These are phyloP conservation scores for Dinoponera quadriceps DNA, from an alignment of 1,140 invertebrate species.

Conservation along the genomic window DNA sequence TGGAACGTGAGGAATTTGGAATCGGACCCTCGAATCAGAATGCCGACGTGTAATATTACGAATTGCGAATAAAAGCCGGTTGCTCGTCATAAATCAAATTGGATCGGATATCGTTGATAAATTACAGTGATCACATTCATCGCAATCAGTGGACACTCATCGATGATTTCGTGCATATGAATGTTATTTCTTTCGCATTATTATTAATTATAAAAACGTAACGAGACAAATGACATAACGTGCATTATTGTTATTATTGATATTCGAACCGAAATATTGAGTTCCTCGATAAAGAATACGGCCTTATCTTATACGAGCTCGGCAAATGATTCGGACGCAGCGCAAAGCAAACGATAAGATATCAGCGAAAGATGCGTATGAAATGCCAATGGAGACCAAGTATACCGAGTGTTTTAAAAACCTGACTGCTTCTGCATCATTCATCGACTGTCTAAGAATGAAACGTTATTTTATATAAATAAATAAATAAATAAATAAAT, in stretches of 20 bases:
- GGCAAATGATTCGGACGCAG: conserved; percentile 37
- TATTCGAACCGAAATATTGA: conserved; percentile 57
- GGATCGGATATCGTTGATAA: no score
- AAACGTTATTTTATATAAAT: not conserved
- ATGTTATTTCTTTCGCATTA: not conserved
- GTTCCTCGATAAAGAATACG: conserved; percentile 15
- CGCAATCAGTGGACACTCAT: no score
- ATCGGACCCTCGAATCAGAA: no score
- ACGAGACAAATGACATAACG: conserved; percentile 25
- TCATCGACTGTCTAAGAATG: not conserved
- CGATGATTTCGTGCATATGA: no score
- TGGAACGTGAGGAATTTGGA: no score
- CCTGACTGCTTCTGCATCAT: not conserved
- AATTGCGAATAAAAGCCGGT: no score
- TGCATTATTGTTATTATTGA: conserved; percentile 23
- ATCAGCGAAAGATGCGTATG: conserved; percentile 22
- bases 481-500: not conserved
- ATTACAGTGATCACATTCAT: no score
- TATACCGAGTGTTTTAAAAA: not conserved
- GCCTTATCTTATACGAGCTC: conserved; percentile 60
- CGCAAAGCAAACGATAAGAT: conserved; percentile 66
- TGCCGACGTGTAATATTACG: no score
- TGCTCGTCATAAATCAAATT: no score
- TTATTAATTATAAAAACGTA: not conserved
- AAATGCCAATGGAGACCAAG: not conserved